Evolutionary conservation across 2,113 vertebrate species (phyloP).

Genomic region (Oceanites oceanicus): DNA sequence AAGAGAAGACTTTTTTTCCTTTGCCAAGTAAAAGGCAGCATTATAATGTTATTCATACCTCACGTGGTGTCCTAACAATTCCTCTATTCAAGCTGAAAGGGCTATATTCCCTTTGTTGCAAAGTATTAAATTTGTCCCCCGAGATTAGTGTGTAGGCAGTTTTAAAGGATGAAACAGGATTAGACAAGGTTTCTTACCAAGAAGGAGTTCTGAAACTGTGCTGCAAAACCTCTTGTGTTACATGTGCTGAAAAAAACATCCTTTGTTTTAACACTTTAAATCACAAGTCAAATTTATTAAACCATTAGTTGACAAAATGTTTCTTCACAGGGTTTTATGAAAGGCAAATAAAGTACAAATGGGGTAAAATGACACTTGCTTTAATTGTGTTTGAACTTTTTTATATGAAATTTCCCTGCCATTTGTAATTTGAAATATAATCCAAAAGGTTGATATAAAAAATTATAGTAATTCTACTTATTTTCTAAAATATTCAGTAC

Average conservation of each 20-base stretch:
- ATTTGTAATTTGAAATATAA: constrained; percentile 56
- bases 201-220: constrained; percentile 71
- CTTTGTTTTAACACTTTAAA: constrained; percentile 75
- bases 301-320: constrained; percentile 72
- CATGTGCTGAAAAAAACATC: constrained; percentile 50
- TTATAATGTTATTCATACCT: constrained; percentile 83
- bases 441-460: constrained; percentile 37
- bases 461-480: constrained; percentile 38
- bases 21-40: constrained; percentile 76
- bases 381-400: constrained; percentile 55
- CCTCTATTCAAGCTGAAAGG: constrained; percentile 80
- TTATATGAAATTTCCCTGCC: not conserved
- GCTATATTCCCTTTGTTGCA: constrained; percentile 84
- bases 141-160: constrained; percentile 79
- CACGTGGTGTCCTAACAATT: constrained; percentile 81
- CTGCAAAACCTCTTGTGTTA: constrained; percentile 67
- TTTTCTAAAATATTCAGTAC: constrained; percentile 45
- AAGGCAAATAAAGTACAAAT: constrained; percentile 30
- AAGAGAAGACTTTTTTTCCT: constrained; percentile 74
- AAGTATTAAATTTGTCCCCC: constrained; percentile 88
- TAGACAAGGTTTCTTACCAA: constrained; percentile 81
- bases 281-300: constrained; percentile 57
- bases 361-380: constrained; percentile 7
- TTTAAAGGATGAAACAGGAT: constrained; percentile 84
- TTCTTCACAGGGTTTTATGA: constrained; percentile 45